Percentiles rank a stretch among this genome's conserved stretches.
phyloP scores from a whole-genome alignment of 2,113 vertebrate genomes.

The Motacilla tschutschensis region DNA sequence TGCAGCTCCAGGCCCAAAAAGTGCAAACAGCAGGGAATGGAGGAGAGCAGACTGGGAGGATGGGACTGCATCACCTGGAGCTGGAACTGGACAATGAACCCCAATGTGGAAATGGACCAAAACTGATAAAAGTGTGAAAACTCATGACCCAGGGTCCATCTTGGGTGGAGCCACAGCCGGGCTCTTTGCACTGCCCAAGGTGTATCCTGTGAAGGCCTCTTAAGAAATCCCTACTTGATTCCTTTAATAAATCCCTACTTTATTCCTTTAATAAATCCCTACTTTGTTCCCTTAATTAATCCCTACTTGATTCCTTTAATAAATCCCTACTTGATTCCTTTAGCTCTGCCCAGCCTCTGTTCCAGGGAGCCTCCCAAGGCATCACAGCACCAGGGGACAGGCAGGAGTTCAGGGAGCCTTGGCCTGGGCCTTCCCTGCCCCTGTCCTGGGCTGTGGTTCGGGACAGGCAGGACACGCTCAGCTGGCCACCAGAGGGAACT shows the following conservation, averaged over 20 bases:
- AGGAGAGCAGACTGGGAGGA: neutral
- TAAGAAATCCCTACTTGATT: neutral
- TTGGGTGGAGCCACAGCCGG: accelerated
- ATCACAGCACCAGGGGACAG: neutral
- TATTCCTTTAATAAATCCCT: neutral
- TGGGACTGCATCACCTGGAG: neutral
- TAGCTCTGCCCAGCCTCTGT: neutral
- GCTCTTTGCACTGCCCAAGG: neutral
- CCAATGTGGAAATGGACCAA: neutral
- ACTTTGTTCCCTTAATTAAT: neutral
- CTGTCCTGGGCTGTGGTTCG: too few species aligned
- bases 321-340: neutral
- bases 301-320: neutral
- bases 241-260: neutral
- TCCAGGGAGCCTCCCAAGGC: neutral
- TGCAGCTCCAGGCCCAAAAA: neutral
- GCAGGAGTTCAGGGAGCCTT: neutral
- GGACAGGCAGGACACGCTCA: neutral
- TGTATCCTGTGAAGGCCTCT: neutral
- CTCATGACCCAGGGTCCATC: accelerated
- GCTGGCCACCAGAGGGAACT: neutral
- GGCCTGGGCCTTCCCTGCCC: neutral
- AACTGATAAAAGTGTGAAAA: neutral
- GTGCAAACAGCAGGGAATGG: neutral
- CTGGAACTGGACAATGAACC: neutral